Evolutionary conservation across 2,797 vertebrate genomes (phyloP).

Genomic region (Momotus momota): DNA sequence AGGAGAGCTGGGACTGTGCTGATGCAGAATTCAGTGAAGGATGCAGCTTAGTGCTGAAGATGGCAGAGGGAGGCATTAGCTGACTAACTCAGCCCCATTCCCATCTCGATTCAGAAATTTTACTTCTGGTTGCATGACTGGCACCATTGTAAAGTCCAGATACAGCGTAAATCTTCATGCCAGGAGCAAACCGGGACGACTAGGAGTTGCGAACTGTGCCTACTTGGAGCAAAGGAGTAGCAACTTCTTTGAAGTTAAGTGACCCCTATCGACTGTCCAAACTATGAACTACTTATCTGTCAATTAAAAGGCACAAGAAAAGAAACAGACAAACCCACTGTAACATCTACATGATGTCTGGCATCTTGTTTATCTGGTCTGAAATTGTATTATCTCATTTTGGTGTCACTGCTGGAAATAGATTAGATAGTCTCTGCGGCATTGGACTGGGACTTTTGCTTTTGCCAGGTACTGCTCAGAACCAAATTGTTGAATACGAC

Average conservation of each 20-base stretch:
- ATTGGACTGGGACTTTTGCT: background rate
- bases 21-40: background rate
- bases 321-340: background rate
- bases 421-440: background rate
- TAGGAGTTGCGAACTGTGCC: background rate
- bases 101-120: background rate
- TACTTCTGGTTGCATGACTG: background rate
- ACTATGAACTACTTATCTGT: background rate
- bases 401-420: conserved; percentile 13
- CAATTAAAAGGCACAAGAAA: background rate
- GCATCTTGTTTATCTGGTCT: background rate
- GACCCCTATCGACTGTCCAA: background rate
- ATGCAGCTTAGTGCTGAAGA: background rate
- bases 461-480: background rate
- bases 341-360: background rate
- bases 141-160: background rate
- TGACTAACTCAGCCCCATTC: background rate
- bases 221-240: background rate
- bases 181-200: background rate
- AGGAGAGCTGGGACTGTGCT: background rate
- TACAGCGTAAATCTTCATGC: background rate
- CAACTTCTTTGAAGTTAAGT: background rate
- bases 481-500: conserved; percentile 20
- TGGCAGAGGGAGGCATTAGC: background rate
- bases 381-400: conserved; percentile 11